phyloP scores from a whole-genome alignment of 2,113 vertebrate genomes.

The Lepisosteus oculatus region DNA sequence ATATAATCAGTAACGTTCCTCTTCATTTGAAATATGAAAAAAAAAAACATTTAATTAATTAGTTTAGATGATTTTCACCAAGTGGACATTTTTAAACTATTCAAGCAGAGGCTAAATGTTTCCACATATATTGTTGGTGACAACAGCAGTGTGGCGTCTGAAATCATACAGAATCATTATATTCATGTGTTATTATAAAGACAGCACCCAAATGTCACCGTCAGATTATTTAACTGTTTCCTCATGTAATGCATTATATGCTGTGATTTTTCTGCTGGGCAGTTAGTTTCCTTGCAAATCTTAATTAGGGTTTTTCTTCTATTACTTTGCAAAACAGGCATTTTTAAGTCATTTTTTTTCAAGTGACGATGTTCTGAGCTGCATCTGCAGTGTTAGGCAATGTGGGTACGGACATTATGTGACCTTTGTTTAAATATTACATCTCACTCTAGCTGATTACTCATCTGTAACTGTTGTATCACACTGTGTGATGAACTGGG shows the following conservation, averaged over 20 bases:
- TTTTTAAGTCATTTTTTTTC: no score
- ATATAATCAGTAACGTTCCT: no score
- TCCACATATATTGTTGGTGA: conserved; percentile 50
- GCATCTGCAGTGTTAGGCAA: no score
- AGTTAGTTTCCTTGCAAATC: conserved; percentile 25
- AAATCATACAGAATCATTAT: conserved; percentile 35
- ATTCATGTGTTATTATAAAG: background rate
- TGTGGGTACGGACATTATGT: no score
- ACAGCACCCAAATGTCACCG: conserved; percentile 55
- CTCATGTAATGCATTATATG: conserved; percentile 40
- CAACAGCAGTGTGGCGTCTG: conserved; percentile 56
- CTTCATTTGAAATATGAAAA: no score
- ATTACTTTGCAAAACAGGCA: no score
- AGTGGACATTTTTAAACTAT: conserved; percentile 64
- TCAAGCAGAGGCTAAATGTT: conserved; percentile 41
- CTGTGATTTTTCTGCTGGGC: conserved; percentile 42
- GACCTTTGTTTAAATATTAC: no score
- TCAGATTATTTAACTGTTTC: conserved; percentile 47
- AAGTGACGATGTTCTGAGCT: no score
- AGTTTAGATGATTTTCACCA: conserved; percentile 43
- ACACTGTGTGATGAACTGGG: no score
- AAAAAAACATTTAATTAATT: conserved; percentile 25
- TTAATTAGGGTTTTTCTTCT: no score
- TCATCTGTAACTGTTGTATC: no score
- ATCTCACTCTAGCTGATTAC: no score